Percentiles rank a stretch among this genome's conserved stretches.
These are phyloP conservation scores for Dipus sagitta DNA, from an alignment of 2,797 vertebrate genomes.

Conservation along the genomic window DNA sequence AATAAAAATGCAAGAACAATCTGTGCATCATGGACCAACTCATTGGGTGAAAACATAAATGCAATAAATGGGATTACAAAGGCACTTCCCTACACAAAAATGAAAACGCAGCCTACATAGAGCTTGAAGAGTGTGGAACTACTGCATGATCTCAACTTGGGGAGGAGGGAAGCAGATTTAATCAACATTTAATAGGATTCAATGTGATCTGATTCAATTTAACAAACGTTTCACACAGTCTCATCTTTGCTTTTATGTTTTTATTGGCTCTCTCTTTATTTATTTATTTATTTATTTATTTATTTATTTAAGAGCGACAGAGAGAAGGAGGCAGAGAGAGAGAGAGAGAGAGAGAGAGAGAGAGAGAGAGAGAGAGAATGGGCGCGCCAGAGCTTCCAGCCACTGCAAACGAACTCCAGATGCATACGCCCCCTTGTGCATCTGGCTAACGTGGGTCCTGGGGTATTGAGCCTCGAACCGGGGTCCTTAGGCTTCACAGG, in stretches of 20 bases:
- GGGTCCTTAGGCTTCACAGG: no score
- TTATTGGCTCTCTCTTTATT: slow-evolving; percentile 90
- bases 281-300: no score
- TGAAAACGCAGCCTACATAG: slow-evolving; percentile 90
- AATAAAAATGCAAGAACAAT: slow-evolving; percentile 90
- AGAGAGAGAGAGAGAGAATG: no score
- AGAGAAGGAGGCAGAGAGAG: no score
- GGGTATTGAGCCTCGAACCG: no score
- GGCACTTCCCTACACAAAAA: slow-evolving; percentile 92
- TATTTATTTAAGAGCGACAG: no score
- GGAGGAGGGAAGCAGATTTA: slow-evolving; percentile 86
- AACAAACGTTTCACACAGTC: slow-evolving; percentile 88
- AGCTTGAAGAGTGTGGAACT: slow-evolving; percentile 88
- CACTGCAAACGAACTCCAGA: no score
- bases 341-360: no score
- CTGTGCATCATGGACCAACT: slow-evolving; percentile 87
- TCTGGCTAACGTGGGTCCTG: no score
- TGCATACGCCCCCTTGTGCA: no score
- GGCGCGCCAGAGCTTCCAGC: no score
- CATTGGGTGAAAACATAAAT: slow-evolving; percentile 87
- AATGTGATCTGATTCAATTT: slow-evolving; percentile 93
- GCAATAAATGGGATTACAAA: slow-evolving; percentile 90
- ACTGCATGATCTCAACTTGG: slow-evolving; percentile 90
- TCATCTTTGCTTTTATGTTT: slow-evolving; percentile 90
- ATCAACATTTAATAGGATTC: slow-evolving; percentile 90